Evolutionary conservation across 1,140 invertebrate species (phyloP).

Genomic region (Plectrocnemia conspersa): DNA sequence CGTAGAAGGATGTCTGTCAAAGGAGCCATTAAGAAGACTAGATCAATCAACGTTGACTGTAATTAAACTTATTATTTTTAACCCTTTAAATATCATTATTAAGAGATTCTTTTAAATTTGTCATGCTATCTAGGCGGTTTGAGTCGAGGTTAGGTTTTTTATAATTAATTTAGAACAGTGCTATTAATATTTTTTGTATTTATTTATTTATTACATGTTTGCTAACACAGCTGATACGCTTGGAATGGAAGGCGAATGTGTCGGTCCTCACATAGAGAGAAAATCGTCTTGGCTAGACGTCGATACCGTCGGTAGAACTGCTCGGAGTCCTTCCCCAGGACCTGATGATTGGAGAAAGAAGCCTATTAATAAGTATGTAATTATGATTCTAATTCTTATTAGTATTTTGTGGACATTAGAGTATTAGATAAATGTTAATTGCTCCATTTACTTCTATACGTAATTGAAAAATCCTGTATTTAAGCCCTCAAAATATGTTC

Average conservation of each 20-base stretch:
- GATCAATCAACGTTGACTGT: constrained; percentile 81
- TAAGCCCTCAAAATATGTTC: too few species aligned
- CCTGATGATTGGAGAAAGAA: constrained; percentile 43
- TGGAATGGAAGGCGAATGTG: constrained; percentile 69
- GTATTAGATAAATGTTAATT: too few species aligned
- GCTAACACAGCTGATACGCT: constrained; percentile 63
- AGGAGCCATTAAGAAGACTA: constrained; percentile 81
- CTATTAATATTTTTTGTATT: background rate
- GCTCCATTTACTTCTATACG: too few species aligned
- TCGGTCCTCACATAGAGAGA: constrained; percentile 54
- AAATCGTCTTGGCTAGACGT: constrained; percentile 55
- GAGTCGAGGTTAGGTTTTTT: background rate
- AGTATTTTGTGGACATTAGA: too few species aligned
- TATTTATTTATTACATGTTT: too few species aligned
- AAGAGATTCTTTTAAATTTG: too few species aligned
- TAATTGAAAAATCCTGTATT: too few species aligned
- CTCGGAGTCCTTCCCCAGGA: constrained; percentile 39
- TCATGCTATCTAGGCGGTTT: too few species aligned
- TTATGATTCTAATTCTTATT: too few species aligned
- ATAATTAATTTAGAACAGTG: constrained; percentile 3
- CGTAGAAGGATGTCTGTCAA: constrained; percentile 74
- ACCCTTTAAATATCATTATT: too few species aligned
- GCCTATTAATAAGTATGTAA: constrained; percentile 46
- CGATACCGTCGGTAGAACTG: constrained; percentile 46
- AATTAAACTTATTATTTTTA: too few species aligned